Conservation (phyloP, 2,888 invertebrate genomes). For the Eupithecia vulgata region DNA sequence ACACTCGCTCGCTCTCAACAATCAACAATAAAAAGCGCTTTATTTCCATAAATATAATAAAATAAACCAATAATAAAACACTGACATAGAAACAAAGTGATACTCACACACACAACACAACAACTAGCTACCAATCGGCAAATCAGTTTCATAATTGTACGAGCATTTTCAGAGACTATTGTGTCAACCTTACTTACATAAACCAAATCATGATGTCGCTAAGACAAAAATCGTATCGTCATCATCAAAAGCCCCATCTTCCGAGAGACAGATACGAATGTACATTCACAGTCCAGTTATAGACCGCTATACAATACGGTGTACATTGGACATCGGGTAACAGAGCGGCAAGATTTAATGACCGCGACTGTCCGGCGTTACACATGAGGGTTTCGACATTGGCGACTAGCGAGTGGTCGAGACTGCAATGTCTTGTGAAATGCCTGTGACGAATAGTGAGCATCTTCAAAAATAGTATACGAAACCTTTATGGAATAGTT, state of each 20-base stretch:
- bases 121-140: background rate
- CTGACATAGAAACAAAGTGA: no score
- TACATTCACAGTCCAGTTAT: slow-evolving; percentile 81
- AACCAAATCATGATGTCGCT: no score
- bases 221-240: slow-evolving; percentile 41
- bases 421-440: slow-evolving; percentile 39
- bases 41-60: no score
- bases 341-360: slow-evolving; percentile 83
- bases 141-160: background rate
- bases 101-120: no score
- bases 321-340: slow-evolving; percentile 70
- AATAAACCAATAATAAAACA: no score
- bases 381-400: slow-evolving; percentile 71
- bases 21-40: no score
- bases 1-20: no score
- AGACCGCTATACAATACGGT: slow-evolving; percentile 76
- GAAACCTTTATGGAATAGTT: background rate
- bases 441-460: slow-evolving; percentile 8
- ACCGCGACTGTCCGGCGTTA: slow-evolving; percentile 73
- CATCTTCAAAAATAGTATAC: background rate
- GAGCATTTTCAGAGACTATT: no score
- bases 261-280: slow-evolving; percentile 77
- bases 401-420: slow-evolving; percentile 29
- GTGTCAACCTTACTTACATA: no score
- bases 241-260: slow-evolving; percentile 48